These are phyloP conservation scores for Mystacides longicornis DNA, from an alignment of 2,888 invertebrate species.

Conservation along the genomic window DNA sequence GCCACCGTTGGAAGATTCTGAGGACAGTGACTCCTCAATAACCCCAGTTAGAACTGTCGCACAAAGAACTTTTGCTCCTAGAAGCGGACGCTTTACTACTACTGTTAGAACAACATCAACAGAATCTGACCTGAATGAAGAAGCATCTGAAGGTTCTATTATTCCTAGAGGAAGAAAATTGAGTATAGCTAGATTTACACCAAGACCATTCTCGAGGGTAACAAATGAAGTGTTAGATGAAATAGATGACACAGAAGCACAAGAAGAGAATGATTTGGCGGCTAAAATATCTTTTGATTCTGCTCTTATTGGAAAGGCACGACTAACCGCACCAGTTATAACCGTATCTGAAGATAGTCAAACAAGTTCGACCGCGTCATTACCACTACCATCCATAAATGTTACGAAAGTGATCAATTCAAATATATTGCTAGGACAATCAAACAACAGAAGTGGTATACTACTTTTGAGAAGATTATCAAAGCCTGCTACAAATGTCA, in stretches of 20 bases:
- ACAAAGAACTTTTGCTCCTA: slow-evolving; percentile 35
- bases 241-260: slow-evolving; percentile 8
- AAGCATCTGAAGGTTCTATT: slow-evolving; percentile 20
- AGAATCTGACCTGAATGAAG: slow-evolving; percentile 19
- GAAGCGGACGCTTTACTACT: slow-evolving; percentile 39
- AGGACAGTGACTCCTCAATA: slow-evolving; percentile 41
- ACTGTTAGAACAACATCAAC: slow-evolving; percentile 3
- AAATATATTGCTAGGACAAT: slow-evolving; percentile 22
- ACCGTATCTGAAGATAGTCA: slow-evolving; percentile 17
- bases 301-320: slow-evolving; percentile 16
- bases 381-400: slow-evolving; percentile 13
- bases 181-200: slow-evolving; percentile 37
- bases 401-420: slow-evolving; percentile 25
- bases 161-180: slow-evolving; percentile 28
- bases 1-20: slow-evolving; percentile 30
- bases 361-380: background rate
- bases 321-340: slow-evolving; percentile 21
- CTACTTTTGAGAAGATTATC: slow-evolving; percentile 28
- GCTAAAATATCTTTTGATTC: slow-evolving; percentile 17
- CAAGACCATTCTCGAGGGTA: slow-evolving; percentile 39
- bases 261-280: slow-evolving; percentile 22
- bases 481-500: slow-evolving; percentile 31
- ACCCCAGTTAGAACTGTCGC: slow-evolving; percentile 37
- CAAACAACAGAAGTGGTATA: slow-evolving; percentile 23
- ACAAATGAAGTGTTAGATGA: slow-evolving; percentile 22